Percentiles rank a stretch among this genome's conserved stretches.
Conservation (phyloP, 2,888 invertebrate species). For the Odontothrips loti region DNA sequence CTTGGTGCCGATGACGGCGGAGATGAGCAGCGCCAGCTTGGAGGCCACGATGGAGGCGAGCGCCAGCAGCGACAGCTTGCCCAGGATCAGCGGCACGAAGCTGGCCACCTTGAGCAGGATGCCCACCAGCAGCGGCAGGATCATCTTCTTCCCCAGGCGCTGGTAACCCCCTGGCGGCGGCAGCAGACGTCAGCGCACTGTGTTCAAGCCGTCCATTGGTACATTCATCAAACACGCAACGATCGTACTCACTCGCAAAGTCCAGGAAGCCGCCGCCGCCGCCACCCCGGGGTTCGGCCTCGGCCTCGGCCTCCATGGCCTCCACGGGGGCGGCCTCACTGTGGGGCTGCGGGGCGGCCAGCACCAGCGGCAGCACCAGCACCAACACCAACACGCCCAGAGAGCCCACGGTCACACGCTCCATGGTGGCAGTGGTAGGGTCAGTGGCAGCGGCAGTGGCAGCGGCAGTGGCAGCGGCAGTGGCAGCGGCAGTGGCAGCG, state of each 20-base stretch:
- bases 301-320: not conserved
- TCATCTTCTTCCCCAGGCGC: conserved; percentile 16
- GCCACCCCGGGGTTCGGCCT: not conserved
- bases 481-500: no score
- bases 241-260: not conserved
- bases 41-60: conserved; percentile 16
- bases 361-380: not conserved
- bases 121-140: conserved; percentile 14
- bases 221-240: not conserved
- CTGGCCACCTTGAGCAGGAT: conserved; percentile 24
- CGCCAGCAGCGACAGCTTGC: conserved; percentile 19
- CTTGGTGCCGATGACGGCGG: conserved; percentile 5
- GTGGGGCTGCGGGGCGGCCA: not conserved
- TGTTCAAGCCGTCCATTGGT: no score
- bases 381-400: not conserved
- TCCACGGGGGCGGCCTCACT: not conserved
- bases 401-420: not conserved
- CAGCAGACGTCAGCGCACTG: not conserved
- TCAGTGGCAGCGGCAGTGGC: not conserved
- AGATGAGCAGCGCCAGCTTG: conserved; percentile 22
- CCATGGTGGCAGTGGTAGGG: not conserved
- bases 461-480: no score
- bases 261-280: conserved; percentile 1
- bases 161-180: conserved; percentile 7
- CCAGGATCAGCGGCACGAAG: conserved; percentile 23